A percentile compares a stretch with the other conserved stretches of the same genome.
phyloP scores from a whole-genome alignment of 2,888 invertebrate species.

The Euproctis similis region DNA sequence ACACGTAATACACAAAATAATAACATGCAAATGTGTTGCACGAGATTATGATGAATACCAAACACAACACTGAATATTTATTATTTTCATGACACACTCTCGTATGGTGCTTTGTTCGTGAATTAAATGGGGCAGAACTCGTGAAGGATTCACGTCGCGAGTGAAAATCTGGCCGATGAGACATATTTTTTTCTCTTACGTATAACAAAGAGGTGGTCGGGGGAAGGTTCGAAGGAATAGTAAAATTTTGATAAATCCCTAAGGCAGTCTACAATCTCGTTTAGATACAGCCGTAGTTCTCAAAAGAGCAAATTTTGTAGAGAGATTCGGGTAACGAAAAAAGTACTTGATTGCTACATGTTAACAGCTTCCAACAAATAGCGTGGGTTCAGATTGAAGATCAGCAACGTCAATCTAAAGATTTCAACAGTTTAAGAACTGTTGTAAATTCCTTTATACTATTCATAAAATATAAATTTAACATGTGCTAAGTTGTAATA shows the following conservation, averaged over 20 bases:
- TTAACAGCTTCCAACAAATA: too few relatives aligned
- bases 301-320: conserved; percentile 13
- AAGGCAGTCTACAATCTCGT: conserved; percentile 11
- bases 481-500: too few relatives aligned
- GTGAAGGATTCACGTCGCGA: conserved; percentile 37
- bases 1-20: conserved; percentile 41
- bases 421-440: too few relatives aligned
- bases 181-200: conserved; percentile 24
- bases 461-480: too few relatives aligned
- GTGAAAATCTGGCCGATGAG: conserved; percentile 29
- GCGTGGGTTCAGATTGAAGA: too few relatives aligned
- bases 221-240: conserved; percentile 15
- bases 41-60: conserved; percentile 58
- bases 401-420: too few relatives aligned
- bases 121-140: conserved; percentile 38
- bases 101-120: conserved; percentile 38
- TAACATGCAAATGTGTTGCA: conserved; percentile 64
- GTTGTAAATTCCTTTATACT: too few relatives aligned
- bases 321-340: too few relatives aligned
- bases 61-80: conserved; percentile 57
- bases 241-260: conserved; percentile 22
- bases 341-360: too few relatives aligned
- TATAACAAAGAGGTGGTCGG: conserved; percentile 19
- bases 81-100: conserved; percentile 33
- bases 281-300: conserved; percentile 9